phyloP scores from a whole-genome alignment of 2,797 vertebrate species.

The Thunnus albacares region DNA sequence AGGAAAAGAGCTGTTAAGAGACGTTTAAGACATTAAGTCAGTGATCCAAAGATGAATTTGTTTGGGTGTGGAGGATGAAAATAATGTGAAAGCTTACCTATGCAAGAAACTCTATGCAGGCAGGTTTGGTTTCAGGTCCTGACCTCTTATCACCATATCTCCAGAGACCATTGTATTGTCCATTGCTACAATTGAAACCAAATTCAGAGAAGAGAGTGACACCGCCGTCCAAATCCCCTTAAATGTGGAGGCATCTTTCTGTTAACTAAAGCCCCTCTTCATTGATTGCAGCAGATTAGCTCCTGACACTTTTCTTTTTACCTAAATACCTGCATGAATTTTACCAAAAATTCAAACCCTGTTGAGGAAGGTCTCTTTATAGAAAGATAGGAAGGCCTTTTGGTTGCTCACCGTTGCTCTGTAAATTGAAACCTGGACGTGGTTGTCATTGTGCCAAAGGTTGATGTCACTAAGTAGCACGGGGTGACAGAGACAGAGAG shows the following conservation, averaged over 20 bases:
- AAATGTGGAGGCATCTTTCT: constrained; percentile 45
- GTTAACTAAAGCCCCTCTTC: constrained; percentile 14
- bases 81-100: constrained; percentile 40
- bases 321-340: constrained; percentile 22
- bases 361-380: constrained; percentile 28
- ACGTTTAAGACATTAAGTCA: constrained; percentile 31
- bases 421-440: constrained; percentile 80
- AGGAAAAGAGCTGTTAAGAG: constrained; percentile 18
- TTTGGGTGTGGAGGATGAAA: constrained; percentile 40
- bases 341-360: constrained; percentile 23
- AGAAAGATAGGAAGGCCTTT: constrained; percentile 36
- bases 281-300: constrained; percentile 1
- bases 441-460: constrained; percentile 80
- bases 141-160: constrained; percentile 73
- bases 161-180: constrained; percentile 69
- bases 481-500: constrained; percentile 75
- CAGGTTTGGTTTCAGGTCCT: constrained; percentile 69
- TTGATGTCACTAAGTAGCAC: constrained; percentile 83
- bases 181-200: constrained; percentile 66
- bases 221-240: constrained; percentile 39
- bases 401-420: constrained; percentile 54
- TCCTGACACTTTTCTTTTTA: constrained; percentile 10
- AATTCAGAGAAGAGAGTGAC: constrained; percentile 68
- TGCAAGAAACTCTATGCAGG: constrained; percentile 51
- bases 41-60: constrained; percentile 26